Evolutionary conservation across 1,140 invertebrate species (phyloP), one percentile per base, ranked within the genome.

Genomic region (Patella vulgata): DNA sequence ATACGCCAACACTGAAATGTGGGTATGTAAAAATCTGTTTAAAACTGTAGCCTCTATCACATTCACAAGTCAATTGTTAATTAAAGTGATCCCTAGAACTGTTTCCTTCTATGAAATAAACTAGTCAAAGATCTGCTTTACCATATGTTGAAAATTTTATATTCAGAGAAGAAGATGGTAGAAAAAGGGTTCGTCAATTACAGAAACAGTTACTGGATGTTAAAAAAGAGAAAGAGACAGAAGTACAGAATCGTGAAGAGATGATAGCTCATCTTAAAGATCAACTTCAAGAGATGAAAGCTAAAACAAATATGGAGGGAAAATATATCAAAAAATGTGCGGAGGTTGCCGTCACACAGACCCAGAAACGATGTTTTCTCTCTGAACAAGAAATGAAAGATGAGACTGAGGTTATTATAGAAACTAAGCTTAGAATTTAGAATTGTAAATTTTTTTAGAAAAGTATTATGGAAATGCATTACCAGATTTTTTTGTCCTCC

Each of bases 261-360:
- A 82, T 83, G 79, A 82, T 83, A 27, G 82, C 82, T 12, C 82
- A 84, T 66, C 72, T 82, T 14, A 81, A 84, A 68, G 79, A 78
- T 57, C 71, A 75, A 63, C 65, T 76, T 3, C 77, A 79, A 68
- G 77, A 77, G 54, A 78, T 81, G 74, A 81, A 81, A 54, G 81
- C 82, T 5, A 83, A 83, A 46, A 82, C 80, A 19, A 81, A 74
- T 64, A 83, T 82, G 81, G 82, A 84, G 53, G 75, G 77, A 17
- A 83, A 82, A 64, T 84, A 84, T 68, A 77, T 83, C 19, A 82
- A 81, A 63, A 84, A 83, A 48, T 77, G 71, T 65, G 74, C 78
- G 0, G 78, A 84, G 46, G 82, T 84, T 0, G 56, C 67, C 27
- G 77, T 83, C 12, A 72, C 77, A 3, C 79, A 83, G 66, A 79